Percentiles rank a stretch among this genome's conserved stretches.
phyloP scores from a whole-genome alignment of 2,888 invertebrate genomes.

The Drosophila rellima region DNA sequence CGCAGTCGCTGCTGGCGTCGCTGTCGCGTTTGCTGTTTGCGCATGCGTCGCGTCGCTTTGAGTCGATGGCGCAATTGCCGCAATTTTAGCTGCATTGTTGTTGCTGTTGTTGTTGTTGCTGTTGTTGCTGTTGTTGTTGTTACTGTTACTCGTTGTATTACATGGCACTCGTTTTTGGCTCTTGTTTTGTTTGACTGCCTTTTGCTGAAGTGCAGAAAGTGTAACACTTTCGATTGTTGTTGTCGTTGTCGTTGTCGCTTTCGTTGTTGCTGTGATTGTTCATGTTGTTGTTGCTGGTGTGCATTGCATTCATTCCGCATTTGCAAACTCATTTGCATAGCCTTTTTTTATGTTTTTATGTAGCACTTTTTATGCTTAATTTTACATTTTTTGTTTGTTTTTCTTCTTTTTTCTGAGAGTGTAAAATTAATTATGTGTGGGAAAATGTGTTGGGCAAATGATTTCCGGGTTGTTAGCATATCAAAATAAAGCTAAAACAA shows the following conservation, averaged over 20 bases:
- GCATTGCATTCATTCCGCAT: slow-evolving; percentile 78
- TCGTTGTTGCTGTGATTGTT: slow-evolving; percentile 22
- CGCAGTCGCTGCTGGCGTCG: slow-evolving; percentile 64
- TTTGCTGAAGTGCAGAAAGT: slow-evolving; percentile 79
- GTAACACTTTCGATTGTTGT: slow-evolving; percentile 83
- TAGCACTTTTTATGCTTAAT: slow-evolving; percentile 50
- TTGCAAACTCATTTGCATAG: slow-evolving; percentile 79
- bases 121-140: slow-evolving; percentile 36
- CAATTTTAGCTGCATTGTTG: slow-evolving; percentile 53
- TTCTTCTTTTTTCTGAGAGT: slow-evolving; percentile 33
- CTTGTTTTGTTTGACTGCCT: slow-evolving; percentile 57
- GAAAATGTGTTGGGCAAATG: slow-evolving; percentile 69
- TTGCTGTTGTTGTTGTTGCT: slow-evolving; percentile 15
- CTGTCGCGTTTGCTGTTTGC: slow-evolving; percentile 52
- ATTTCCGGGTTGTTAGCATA: slow-evolving; percentile 70
- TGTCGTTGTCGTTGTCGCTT: slow-evolving; percentile 24
- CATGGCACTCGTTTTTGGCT: slow-evolving; percentile 75
- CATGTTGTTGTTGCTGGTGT: slow-evolving; percentile 35
- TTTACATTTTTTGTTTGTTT: slow-evolving; percentile 31
- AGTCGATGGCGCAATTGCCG: slow-evolving; percentile 78
- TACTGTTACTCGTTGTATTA: slow-evolving; percentile 67
- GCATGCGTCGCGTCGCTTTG: slow-evolving; percentile 68
- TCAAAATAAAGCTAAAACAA: background rate
- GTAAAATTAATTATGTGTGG: slow-evolving; percentile 78
- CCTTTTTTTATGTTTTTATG: slow-evolving; percentile 39